These are phyloP conservation scores for Squalus acanthias DNA, from an alignment of 2,797 vertebrate genomes.

Conservation along the genomic window DNA sequence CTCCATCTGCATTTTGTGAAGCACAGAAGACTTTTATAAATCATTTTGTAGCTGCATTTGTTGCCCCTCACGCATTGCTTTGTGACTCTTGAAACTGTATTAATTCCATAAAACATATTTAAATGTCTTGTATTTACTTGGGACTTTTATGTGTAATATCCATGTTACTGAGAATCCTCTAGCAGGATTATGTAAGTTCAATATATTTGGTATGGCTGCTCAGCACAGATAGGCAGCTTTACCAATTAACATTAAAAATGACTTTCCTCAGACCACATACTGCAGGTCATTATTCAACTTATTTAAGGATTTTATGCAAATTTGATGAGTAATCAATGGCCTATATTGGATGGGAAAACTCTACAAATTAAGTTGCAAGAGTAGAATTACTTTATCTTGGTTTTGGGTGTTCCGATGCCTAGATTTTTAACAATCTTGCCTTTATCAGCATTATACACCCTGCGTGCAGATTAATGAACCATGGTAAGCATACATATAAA, in stretches of 20 bases:
- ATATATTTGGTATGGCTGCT: neutral
- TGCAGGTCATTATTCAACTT: neutral
- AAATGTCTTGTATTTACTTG: neutral
- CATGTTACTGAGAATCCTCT: neutral
- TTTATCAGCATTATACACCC: constrained; percentile 25
- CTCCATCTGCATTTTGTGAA: neutral
- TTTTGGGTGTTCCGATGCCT: neutral
- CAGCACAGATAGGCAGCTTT: neutral
- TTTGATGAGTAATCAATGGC: neutral
- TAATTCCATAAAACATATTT: neutral
- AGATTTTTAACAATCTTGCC: constrained; percentile 6
- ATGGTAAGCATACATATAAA: neutral
- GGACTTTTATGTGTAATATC: neutral
- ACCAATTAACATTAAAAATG: constrained; percentile 2
- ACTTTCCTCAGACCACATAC: neutral
- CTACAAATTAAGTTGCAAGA: constrained; percentile 2
- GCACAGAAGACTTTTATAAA: neutral
- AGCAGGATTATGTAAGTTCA: neutral
- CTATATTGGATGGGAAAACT: too few relatives aligned
- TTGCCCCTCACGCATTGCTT: neutral
- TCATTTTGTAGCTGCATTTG: too few relatives aligned
- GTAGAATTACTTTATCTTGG: constrained; percentile 17
- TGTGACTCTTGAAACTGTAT: neutral
- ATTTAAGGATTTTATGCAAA: neutral
- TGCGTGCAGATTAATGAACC: constrained; percentile 16